Base-by-base conservation (phyloP, 1,140 invertebrate species). In the Panagrolaimus sp. region DNA sequence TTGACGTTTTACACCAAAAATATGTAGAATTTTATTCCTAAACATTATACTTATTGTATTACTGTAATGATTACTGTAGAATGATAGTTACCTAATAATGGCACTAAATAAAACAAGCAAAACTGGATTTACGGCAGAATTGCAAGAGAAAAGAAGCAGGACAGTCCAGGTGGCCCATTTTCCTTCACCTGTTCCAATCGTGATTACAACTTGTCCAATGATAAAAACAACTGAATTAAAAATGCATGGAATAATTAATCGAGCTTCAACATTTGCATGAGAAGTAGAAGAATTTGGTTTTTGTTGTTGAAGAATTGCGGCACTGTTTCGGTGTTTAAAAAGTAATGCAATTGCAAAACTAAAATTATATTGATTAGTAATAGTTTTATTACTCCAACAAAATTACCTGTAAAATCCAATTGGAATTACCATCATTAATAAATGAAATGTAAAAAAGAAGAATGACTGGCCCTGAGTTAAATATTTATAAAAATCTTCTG, bases 151-250 rank as follows among this genome's bases (percentile, higher is more conserved):
- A 7, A 80, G 70, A 9, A 80, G 43, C 55, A 80, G 72, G 9
- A 80, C 78, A 9, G 69, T 70, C 69, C 74, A 80, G 9, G 78
- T 77, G 32, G 78, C 78, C 78, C 78, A 80, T 71, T 80, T 80
- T 24, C 78, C 78, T 55, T 80, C 78, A 14, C 77, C 76, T 4
- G 76, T 78, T 15, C 76, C 76, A n/a, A 76, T 63, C n/a, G 77
- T 78, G 17, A 78, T 68, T 6, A 71, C 68, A 28, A 80, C 67
- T 67, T 80, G 78, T 1, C 78, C 78, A 48, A 80, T 68, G 12
- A 80, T 72, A 64, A 80, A 80, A 43, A 81, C 70, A 21, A 78
- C 58, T 5, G 78, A 67, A 58, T 80, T 80, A 63, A 80, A 78
- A 38, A 78, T 68, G 70, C 78, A 80, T 17, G 78, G 78, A 44